Base-by-base conservation (phyloP, 2,888 invertebrate genomes). In the Ectemnius cavifrons region DNA sequence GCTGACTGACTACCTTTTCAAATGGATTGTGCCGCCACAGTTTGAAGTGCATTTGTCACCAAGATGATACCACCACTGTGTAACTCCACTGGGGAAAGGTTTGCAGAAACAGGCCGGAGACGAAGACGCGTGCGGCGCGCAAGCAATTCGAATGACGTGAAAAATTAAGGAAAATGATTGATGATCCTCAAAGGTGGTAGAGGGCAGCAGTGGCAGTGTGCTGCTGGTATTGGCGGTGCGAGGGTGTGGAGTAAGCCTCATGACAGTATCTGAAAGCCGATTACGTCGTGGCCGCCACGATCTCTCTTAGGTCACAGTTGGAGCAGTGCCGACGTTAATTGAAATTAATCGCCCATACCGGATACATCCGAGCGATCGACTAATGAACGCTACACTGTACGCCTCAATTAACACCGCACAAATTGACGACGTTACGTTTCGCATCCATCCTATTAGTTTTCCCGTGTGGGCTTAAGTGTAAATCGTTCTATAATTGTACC, bases 341-440 rank as follows among this genome's bases (percentile, higher is more conserved):
- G 76, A 84, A 84, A 85, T 82, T 83, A 86, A 84, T 85, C 79
- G 81, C 69, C 62, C 67, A 66, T 70, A 77, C 74, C 46, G 58
- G 59, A 78, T 81, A 79, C 80, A 79, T 81, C 74, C 76, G 61
- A 73, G 70, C 70, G 67, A 77, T 23, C 16, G 47, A 75, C 82
- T 83, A 84, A 84, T 79, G 83, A 80, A 82, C 78, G 78, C 75
- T 79, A 74, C 75, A 77, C 71, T 77, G 76, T 71, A 75, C 75
- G 75, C 75, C 78, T 79, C 81, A 81, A 84, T 83, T 82, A 83
- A 72, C 67, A 70, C 66, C 69, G 16, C 37, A 70, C 76, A 76
- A 80, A 82, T 81, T 70, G 70, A 69, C 59, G 45, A 16, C 57
- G 61, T 49, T 28, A 47, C 45, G 68, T 77, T 63, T 62, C 58